Evolutionary conservation across 2,888 invertebrate genomes (phyloP), one percentile per base, ranked within the genome.

Genomic region (Cheilosia grossa): DNA sequence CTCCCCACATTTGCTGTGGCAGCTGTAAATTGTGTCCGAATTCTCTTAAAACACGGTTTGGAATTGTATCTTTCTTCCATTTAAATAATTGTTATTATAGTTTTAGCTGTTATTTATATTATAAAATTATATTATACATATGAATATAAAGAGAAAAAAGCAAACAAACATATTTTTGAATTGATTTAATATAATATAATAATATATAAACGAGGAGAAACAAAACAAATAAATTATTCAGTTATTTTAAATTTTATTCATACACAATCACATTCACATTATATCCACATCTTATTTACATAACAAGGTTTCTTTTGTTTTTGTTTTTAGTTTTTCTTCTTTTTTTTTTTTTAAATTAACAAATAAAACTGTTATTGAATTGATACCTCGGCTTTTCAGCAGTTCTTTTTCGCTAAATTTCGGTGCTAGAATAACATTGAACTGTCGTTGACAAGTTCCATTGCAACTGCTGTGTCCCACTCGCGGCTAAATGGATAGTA

Each of bases 401-500:
- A 21, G 4, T 37, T 64, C 7, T 24, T 17, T 10, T 21, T 37
- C 6, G 59, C 1, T 4, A 7, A 10, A 30, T 56, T 24, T 21
- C 40, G 1, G 9, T n/a, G 37, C 75, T 75, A 83, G 66, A 83
- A 54, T n/a, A 58, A 53, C n/a, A 83, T 40, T 0, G 59, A 74
- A 13, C 9, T 75, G 19, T 83, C 83, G 69, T 83, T 88, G 3
- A 88, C 83, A 72, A 89, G 87, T 67, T 89, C 87, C 80, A 89
- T 81, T 21, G 89, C 88, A 5, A 88, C 86, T 0, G 89, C 89
- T n/a, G 89, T 89, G 42, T 90, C 89, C 90, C 90, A 90, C 82
- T 89, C 89, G 1, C 89, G 87, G 2, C 82, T 44, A 6, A 64
- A 69, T 1, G 87, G 86, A 78, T 89, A 90, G 19, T 88, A 82